Percentiles rank a stretch among this genome's conserved stretches.
phyloP scores from a whole-genome alignment of 2,888 invertebrate species.

The Pseudoips prasinana region DNA sequence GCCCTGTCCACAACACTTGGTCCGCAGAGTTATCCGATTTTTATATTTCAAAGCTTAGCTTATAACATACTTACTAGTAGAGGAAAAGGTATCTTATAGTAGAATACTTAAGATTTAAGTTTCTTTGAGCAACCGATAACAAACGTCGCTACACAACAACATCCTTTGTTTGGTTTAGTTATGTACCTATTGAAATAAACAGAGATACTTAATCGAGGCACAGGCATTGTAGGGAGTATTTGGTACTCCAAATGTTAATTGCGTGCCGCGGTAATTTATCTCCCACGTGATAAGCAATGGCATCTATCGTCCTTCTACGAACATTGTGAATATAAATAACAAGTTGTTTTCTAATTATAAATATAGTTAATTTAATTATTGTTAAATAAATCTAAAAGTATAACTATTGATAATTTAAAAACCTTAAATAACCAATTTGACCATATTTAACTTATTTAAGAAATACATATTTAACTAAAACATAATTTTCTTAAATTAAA shows the following conservation, averaged over 20 bases:
- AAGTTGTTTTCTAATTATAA: too few relatives aligned
- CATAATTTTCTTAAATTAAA: too few relatives aligned
- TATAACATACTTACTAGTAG: slow-evolving; percentile 16
- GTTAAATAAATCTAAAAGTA: too few relatives aligned
- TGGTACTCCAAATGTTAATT: slow-evolving; percentile 24
- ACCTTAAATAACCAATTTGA: too few relatives aligned
- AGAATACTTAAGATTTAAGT: slow-evolving; percentile 22
- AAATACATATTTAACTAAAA: too few relatives aligned
- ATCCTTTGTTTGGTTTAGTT: background rate
- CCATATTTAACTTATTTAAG: too few relatives aligned
- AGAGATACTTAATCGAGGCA: slow-evolving; percentile 11
- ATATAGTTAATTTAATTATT: too few relatives aligned
- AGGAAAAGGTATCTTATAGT: slow-evolving; percentile 21
- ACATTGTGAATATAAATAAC: too few relatives aligned
- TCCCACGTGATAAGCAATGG: slow-evolving; percentile 7
- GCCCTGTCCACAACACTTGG: slow-evolving; percentile 32
- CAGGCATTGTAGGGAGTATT: slow-evolving; percentile 14
- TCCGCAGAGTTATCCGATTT: slow-evolving; percentile 24
- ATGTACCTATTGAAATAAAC: slow-evolving; percentile 8
- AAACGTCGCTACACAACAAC: slow-evolving; percentile 1
- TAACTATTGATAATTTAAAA: too few relatives aligned
- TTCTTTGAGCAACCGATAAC: slow-evolving; percentile 2
- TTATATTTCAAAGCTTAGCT: slow-evolving; percentile 33
- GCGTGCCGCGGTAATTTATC: slow-evolving; percentile 15
- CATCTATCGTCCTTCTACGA: slow-evolving; percentile 12